phyloP scores from a whole-genome alignment of 2,113 vertebrate species.

The Dunckerocampus dactyliophorus region DNA sequence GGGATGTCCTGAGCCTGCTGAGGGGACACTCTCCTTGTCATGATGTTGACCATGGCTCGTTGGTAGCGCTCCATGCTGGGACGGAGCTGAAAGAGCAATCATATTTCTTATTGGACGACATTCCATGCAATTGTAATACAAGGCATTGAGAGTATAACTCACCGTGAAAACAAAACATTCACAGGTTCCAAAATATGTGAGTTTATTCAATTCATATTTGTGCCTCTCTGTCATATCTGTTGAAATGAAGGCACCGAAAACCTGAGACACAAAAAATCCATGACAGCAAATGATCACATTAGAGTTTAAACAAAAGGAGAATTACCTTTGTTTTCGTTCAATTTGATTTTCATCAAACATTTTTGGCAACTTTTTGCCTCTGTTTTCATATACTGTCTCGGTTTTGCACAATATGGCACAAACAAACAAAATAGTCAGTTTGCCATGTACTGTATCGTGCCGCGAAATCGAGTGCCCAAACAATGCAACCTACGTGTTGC shows the following conservation, averaged over 20 bases:
- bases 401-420: no score
- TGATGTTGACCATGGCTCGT: constrained; percentile 76
- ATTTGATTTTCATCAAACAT: no score
- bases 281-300: not conserved
- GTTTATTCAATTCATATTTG: constrained; percentile 49
- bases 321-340: not conserved
- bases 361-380: no score
- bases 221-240: constrained; percentile 77
- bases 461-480: no score
- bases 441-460: no score
- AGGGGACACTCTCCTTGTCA: constrained; percentile 54
- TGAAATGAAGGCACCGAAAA: constrained; percentile 82
- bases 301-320: not conserved
- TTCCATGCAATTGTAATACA: not conserved
- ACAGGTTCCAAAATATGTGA: constrained; percentile 79
- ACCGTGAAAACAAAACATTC: constrained; percentile 86
- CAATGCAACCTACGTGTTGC: no score
- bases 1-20: constrained; percentile 33
- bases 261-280: constrained; percentile 49
- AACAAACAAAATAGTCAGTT: no score
- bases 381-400: no score
- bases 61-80: constrained; percentile 80
- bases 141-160: constrained; percentile 37
- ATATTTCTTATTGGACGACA: not conserved
- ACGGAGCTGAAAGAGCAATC: constrained; percentile 66